Percentiles rank a stretch among this genome's conserved stretches.
Evolutionary conservation across 2,797 vertebrate species (phyloP).

Genomic region (Syndactyla subalaris): DNA sequence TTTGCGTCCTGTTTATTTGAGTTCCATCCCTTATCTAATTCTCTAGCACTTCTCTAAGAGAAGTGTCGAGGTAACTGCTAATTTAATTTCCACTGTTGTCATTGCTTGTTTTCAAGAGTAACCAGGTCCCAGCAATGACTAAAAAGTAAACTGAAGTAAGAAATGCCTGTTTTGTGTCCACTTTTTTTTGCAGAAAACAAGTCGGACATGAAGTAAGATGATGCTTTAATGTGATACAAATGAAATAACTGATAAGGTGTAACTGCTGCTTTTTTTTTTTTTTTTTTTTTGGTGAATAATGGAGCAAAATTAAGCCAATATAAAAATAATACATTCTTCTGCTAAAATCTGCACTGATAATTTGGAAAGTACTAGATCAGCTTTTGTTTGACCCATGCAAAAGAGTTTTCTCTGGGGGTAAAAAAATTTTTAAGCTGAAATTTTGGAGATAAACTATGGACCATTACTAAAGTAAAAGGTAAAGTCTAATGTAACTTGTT

Average conservation of each 20-base stretch:
- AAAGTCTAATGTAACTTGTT: slow-evolving; percentile 15
- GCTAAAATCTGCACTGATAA: neutral
- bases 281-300: neutral
- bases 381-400: neutral
- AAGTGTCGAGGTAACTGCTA: neutral
- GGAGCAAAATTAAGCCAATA: neutral
- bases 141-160: neutral
- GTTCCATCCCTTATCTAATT: no score
- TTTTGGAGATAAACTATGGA: neutral
- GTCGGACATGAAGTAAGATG: neutral
- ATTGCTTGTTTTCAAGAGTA: neutral
- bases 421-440: neutral
- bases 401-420: neutral
- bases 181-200: neutral
- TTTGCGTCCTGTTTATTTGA: no score
- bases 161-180: neutral
- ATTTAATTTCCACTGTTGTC: neutral
- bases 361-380: neutral
- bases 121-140: neutral
- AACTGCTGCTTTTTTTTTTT: neutral
- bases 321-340: neutral
- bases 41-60: no score
- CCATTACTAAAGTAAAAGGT: neutral
- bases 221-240: neutral
- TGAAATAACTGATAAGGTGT: neutral